Conservation (phyloP, 2,113 vertebrate species). For the Willisornis vidua region DNA sequence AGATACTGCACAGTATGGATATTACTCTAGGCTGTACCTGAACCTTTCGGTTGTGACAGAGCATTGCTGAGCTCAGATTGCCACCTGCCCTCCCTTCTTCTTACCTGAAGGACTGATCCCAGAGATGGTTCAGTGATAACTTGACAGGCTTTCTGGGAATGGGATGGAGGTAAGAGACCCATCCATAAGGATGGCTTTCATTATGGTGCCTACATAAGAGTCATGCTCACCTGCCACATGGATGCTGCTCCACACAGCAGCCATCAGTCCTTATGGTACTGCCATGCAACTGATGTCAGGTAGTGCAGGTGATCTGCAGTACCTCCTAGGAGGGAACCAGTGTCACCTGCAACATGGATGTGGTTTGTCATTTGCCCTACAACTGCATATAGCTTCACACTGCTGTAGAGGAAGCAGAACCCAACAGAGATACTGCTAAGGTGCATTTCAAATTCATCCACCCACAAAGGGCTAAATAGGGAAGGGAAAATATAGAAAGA, state of each 20-base stretch:
- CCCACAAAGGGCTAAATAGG: neutral
- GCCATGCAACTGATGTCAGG: neutral
- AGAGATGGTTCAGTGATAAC: neutral
- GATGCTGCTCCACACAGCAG: neutral
- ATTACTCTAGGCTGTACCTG: neutral
- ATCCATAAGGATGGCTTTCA: neutral
- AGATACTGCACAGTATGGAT: fast-evolving
- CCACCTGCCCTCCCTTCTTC: neutral
- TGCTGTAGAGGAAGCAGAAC: neutral
- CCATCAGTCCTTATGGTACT: neutral
- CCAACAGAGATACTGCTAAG: neutral
- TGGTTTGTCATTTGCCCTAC: neutral
- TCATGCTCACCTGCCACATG: fast-evolving
- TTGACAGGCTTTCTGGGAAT: fast-evolving
- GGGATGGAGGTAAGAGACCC: neutral
- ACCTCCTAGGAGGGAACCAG: neutral
- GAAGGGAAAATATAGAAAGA: neutral
- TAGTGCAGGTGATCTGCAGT: neutral
- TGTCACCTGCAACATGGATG: neutral
- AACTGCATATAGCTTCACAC: neutral
- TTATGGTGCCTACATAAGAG: fast-evolving
- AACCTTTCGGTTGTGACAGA: neutral
- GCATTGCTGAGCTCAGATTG: neutral
- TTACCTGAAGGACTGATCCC: neutral
- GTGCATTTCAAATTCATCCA: neutral